Percentiles rank a stretch among this genome's conserved stretches.
phyloP scores from a whole-genome alignment of 2,113 vertebrate species.

The Scomber japonicus region DNA sequence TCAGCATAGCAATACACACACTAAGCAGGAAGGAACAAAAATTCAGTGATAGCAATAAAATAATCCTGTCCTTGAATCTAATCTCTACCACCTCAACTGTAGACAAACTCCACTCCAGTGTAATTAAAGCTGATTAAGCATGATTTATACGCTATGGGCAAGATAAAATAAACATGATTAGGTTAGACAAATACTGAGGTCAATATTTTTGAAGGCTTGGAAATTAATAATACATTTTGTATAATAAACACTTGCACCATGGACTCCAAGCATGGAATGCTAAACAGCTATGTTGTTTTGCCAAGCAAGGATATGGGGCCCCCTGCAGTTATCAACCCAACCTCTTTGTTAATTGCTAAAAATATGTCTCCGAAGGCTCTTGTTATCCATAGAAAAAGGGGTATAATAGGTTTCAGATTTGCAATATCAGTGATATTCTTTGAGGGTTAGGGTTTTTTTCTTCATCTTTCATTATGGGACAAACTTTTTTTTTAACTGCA shows the following conservation, averaged over 20 bases:
- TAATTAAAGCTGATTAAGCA: constrained; percentile 85
- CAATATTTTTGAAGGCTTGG: constrained; percentile 80
- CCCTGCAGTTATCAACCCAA: constrained; percentile 62
- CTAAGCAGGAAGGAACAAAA: constrained; percentile 48
- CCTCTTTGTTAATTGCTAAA: constrained; percentile 56
- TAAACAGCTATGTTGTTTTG: constrained; percentile 49
- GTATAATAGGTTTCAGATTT: constrained; percentile 24
- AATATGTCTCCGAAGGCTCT: constrained; percentile 41
- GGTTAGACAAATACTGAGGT: constrained; percentile 81
- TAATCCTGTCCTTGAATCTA: constrained; percentile 70
- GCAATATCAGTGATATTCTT: constrained; percentile 31
- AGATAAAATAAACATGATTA: constrained; percentile 83
- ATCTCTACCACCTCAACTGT: constrained; percentile 59
- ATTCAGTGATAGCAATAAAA: constrained; percentile 57
- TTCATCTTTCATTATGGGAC: constrained; percentile 4
- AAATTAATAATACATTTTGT: constrained; percentile 85
- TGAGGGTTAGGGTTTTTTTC: neutral
- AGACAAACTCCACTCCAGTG: constrained; percentile 69
- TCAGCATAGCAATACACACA: constrained; percentile 37
- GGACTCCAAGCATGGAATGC: constrained; percentile 53
- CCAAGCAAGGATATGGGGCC: constrained; percentile 65
- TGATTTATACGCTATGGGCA: constrained; percentile 79
- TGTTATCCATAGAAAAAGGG: constrained; percentile 16
- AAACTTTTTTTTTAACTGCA: constrained; percentile 7
- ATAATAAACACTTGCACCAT: constrained; percentile 71